Evolutionary conservation across 2,113 vertebrate species (phyloP), one percentile per base, ranked within the genome.

Genomic region (Alligator sinensis): DNA sequence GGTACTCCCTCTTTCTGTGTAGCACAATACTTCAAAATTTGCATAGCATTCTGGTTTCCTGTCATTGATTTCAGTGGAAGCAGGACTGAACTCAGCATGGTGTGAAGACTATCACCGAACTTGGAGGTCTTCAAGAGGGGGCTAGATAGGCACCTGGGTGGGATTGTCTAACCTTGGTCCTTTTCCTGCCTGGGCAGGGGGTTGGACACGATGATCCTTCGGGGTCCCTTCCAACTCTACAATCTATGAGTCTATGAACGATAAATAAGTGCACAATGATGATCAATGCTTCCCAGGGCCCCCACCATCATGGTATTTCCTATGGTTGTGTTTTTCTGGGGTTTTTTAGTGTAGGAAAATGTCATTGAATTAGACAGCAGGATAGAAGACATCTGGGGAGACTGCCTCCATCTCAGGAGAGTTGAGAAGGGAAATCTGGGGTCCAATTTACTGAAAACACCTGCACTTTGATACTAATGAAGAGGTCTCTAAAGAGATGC

Each of bases 221-320:
- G 9, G 47, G 47, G 47, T 47, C 47, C 47, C 8, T 47, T 47
- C 47, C 47, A 9, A 47, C 47, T 47, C 47, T 47, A 47, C 47
- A 47, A 47, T 47, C 7, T 47, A 9, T 47, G 47, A 47, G 9
- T 47, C 47, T 47, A 9, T 9, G 47, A 47, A 47, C 9, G 1
- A 18, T 7, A 28, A 64, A 19, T 72, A 57, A n/a, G 19, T 64
- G 64, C 34, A 22, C 13, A 38, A 6, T 0, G 0, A 0, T 24
- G 28, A 86, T 28, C 54, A 72, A 2, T 5, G 64, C 25, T 25
- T 75, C 60, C 28, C 60, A 72, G 68, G 58, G 22, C 12, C 19
- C 59, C n/a, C 47, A 24, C 19, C 28, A 75, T 27, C 25, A 3
- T 4, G 22, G 24, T 30, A 6, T 5, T 3, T 21, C 13, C 64